Conservation (phyloP, 92 coral and sea anemone genomes). For the Virgularia gustaviana region DNA sequence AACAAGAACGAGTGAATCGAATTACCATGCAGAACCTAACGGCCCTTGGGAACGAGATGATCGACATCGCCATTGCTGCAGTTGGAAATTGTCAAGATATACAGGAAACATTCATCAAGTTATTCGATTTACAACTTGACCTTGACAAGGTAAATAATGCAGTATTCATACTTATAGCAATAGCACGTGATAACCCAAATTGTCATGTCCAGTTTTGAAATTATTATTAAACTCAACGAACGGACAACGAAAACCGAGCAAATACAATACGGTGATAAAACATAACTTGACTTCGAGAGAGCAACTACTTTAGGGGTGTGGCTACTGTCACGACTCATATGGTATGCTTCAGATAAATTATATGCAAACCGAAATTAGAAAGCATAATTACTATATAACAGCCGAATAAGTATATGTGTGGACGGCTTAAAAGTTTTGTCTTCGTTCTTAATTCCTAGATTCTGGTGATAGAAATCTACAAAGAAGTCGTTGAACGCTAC, state of each 20-base stretch:
- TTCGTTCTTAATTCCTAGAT: neutral
- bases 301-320: no score
- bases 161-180: neutral
- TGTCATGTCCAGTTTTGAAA: neutral
- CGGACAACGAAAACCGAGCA: neutral
- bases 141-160: neutral
- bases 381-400: no score
- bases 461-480: neutral
- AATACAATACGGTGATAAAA: no score
- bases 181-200: neutral
- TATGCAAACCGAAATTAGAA: no score
- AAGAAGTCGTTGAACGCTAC: conserved; percentile 15
- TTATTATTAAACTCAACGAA: neutral
- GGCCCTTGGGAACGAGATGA: conserved; percentile 5
- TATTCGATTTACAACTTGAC: neutral
- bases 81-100: neutral
- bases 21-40: neutral
- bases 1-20: conserved; percentile 15
- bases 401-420: no score
- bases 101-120: conserved; percentile 25
- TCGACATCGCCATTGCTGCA: conserved; percentile 22
- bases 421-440: neutral
- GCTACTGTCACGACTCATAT: no score
- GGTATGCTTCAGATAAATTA: no score
- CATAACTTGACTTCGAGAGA: no score